Percentiles rank a stretch among this genome's conserved stretches.
Evolutionary conservation across 2,797 vertebrate species (phyloP).

Genomic region (Bradypus variegatus): DNA sequence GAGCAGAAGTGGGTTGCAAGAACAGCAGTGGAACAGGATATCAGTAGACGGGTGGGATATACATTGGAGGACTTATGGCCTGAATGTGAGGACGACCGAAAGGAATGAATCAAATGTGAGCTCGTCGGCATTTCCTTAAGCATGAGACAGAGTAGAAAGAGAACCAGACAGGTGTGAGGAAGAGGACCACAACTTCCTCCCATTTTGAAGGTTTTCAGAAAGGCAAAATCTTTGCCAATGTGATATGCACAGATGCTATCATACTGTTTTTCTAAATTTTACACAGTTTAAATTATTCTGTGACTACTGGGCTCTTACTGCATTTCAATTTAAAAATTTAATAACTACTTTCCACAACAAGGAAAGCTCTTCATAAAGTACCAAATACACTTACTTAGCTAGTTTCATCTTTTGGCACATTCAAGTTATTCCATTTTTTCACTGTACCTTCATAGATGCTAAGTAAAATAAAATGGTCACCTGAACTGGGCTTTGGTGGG

Average conservation of each 20-base stretch:
- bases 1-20: background rate
- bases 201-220: background rate
- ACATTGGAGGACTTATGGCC: background rate
- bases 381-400: background rate
- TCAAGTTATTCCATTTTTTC: background rate
- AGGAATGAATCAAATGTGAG: background rate
- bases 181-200: background rate
- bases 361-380: background rate
- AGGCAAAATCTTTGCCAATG: background rate
- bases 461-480: too few relatives aligned
- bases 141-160: background rate
- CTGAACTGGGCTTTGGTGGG: too few relatives aligned
- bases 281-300: background rate
- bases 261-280: background rate
- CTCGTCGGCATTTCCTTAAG: background rate
- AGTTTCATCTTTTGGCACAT: background rate
- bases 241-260: background rate
- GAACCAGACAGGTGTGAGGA: background rate
- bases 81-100: background rate
- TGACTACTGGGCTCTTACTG: background rate
- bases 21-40: background rate
- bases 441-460: background rate
- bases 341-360: background rate
- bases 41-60: background rate
- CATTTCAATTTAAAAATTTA: background rate